Conservation (phyloP, 64 coral and sea anemone genomes). For the Montipora efflorescens region DNA sequence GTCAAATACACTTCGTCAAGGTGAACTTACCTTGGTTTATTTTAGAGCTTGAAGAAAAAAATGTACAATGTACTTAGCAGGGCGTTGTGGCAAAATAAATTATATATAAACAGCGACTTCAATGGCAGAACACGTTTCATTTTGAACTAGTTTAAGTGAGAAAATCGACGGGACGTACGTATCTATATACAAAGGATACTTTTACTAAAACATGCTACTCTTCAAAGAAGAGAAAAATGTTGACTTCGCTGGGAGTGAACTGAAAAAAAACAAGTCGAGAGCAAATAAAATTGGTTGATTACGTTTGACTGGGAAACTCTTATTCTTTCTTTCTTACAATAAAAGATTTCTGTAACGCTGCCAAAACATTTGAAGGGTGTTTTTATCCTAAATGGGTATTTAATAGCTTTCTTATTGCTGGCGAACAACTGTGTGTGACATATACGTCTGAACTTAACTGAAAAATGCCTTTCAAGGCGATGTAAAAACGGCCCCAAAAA, state of each 20-base stretch:
- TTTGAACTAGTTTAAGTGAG: neutral
- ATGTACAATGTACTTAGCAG: neutral
- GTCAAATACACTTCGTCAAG: neutral
- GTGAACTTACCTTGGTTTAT: neutral
- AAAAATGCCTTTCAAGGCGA: neutral
- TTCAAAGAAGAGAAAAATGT: neutral
- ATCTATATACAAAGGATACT: neutral
- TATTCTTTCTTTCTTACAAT: neutral
- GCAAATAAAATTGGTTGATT: neutral
- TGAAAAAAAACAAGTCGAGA: neutral
- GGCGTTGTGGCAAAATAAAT: neutral
- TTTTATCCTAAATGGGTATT: neutral
- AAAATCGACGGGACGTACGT: neutral
- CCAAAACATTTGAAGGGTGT: constrained; percentile 37
- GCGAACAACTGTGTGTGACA: neutral
- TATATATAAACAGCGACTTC: constrained; percentile 22
- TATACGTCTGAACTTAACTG: neutral
- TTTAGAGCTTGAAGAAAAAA: neutral
- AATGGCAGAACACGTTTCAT: constrained; percentile 27
- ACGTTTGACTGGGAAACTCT: neutral
- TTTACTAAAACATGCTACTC: neutral
- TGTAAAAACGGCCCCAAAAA: neutral
- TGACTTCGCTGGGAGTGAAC: neutral
- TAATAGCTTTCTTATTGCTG: neutral
- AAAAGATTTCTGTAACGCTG: constrained; percentile 2